Evolutionary conservation across 2,888 invertebrate genomes (phyloP), one percentile per base, ranked within the genome.

Genomic region (Incurvaria masculella): DNA sequence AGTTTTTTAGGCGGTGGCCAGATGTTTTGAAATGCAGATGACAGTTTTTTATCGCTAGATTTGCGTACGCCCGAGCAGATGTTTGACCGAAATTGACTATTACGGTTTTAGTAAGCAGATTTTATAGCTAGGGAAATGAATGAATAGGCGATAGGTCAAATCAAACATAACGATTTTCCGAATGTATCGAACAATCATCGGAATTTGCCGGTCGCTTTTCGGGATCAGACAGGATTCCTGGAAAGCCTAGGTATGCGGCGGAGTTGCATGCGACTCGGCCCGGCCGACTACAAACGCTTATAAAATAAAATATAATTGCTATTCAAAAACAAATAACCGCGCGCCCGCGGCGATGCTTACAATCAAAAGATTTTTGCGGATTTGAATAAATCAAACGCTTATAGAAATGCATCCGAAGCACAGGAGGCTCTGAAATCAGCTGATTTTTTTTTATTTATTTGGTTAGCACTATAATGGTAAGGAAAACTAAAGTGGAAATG

Each of bases 301-400:
- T 76, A 72, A 74, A 78, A 75, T 75, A 75, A 75, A 76, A 73
- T 78, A 76, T 78, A 78, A 78, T 78, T 76, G 74, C 74, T 63
- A 72, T 72, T 71, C 69, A 72, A 75, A 76, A 76, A 74, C 76
- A 78, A 78, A 78, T 76, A 75, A 70, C 69, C 66, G 57, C 58
- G 56, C 55, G 67, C 69, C 74, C 61, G 66, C 68, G 70, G 73
- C 73, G 59, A 61, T 61, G 62, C 62, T 64, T 66, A 72, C 69
- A 65, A 70, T 72, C 72, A 69, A 68, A 69, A 68, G 65, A 64
- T 65, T 71, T 71, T 72, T 61, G 23, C 23, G 23, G 69, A 74
- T 76, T 75, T 78, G 72, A 78, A 78, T 78, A 76, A 78, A 75
- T 75, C 75, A 74, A 70, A 69, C 72, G 66, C 66, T 67, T 72